Percentiles rank a stretch among this genome's conserved stretches.
phyloP scores from a whole-genome alignment of 2,888 invertebrate species.

The Tiliacea aurago region DNA sequence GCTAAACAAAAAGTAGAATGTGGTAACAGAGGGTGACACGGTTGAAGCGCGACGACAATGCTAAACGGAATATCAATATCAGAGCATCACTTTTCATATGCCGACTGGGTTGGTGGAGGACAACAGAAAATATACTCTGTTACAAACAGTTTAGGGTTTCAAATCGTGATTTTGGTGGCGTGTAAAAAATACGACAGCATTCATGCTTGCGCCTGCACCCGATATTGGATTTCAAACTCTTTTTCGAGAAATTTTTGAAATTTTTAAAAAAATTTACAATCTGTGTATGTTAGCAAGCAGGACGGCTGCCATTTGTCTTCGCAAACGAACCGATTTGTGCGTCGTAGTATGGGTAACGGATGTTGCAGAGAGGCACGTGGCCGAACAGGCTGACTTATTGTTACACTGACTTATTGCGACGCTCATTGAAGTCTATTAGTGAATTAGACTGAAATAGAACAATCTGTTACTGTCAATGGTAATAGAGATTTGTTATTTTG shows the following conservation, averaged over 20 bases:
- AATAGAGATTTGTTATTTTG: conserved; percentile 52
- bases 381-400: conserved; percentile 83
- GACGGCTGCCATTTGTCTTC: conserved; percentile 87
- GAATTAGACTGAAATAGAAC: conserved; percentile 73
- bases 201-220: conserved; percentile 69
- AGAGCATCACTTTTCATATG: conserved; percentile 76
- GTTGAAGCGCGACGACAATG: conserved; percentile 77
- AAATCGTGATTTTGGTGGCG: conserved; percentile 53
- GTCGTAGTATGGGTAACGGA: conserved; percentile 88
- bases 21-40: conserved; percentile 78
- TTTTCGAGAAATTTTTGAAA: conserved; percentile 86
- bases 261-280: no score
- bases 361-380: conserved; percentile 85
- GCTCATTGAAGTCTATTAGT: conserved; percentile 84
- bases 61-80: conserved; percentile 76
- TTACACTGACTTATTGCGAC: conserved; percentile 79
- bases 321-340: conserved; percentile 90
- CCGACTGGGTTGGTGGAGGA: conserved; percentile 59
- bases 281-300: conserved; percentile 79
- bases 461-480: conserved; percentile 58
- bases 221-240: conserved; percentile 84
- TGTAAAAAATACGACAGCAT: conserved; percentile 73
- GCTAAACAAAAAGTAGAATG: conserved; percentile 78
- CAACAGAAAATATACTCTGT: conserved; percentile 65
- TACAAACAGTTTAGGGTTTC: conserved; percentile 44